Evolutionary conservation across 2,888 invertebrate genomes (phyloP).

Genomic region (Cheilosia impressa): DNA sequence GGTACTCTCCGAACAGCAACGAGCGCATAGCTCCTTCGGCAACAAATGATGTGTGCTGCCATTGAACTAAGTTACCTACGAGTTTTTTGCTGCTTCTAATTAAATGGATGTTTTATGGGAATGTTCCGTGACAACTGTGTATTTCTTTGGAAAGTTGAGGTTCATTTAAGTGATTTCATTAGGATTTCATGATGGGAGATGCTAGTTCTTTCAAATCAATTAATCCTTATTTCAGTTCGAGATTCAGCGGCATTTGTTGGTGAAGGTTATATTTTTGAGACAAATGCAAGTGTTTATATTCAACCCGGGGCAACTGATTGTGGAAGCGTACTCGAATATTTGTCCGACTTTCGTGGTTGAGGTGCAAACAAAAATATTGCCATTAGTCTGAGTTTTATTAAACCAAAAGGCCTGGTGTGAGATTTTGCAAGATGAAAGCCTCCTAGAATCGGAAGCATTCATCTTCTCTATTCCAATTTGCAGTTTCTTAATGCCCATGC

Average conservation of each 20-base stretch:
- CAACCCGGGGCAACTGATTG: too few relatives aligned
- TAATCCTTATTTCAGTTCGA: too few relatives aligned
- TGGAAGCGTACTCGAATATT: too few relatives aligned
- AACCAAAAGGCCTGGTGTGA: neutral
- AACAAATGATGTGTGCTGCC: constrained; percentile 35
- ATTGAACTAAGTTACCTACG: constrained; percentile 12
- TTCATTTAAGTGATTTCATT: neutral
- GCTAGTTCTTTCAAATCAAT: too few relatives aligned
- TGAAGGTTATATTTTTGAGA: neutral
- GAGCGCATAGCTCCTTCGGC: constrained; percentile 5
- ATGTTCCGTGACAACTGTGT: neutral
- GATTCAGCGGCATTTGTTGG: too few relatives aligned
- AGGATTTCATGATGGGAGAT: neutral
- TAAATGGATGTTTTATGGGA: constrained; percentile 18
- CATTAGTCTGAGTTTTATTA: neutral
- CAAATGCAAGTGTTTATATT: too few relatives aligned
- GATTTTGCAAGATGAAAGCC: too few relatives aligned
- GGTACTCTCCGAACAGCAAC: neutral
- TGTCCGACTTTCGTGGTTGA: too few relatives aligned
- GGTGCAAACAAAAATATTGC: too few relatives aligned
- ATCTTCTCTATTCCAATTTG: too few relatives aligned
- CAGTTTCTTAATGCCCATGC: too few relatives aligned
- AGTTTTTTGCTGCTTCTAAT: neutral
- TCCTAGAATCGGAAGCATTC: too few relatives aligned
- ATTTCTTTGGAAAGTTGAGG: neutral